phyloP scores from a whole-genome alignment of 2,797 vertebrate species.

The Choloepus didactylus region DNA sequence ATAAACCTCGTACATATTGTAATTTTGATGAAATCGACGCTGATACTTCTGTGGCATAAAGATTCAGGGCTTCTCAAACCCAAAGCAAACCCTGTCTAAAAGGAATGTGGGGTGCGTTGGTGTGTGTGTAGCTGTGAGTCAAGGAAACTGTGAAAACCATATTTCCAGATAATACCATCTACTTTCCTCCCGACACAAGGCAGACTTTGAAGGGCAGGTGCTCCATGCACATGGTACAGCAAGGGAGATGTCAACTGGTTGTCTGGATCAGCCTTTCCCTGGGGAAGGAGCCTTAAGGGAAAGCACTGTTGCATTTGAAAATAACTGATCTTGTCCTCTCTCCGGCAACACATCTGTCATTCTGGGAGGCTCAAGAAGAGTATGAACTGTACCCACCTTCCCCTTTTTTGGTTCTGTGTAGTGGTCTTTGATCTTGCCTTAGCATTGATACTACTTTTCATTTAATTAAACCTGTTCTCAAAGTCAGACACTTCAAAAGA shows the following conservation, averaged over 20 bases:
- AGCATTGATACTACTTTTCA: neutral
- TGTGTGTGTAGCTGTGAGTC: neutral
- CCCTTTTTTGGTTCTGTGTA: neutral
- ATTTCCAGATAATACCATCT: neutral
- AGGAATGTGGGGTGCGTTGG: neutral
- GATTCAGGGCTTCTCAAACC: neutral
- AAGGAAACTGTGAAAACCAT: neutral
- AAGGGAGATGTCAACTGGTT: neutral
- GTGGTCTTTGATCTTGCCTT: conserved; percentile 10
- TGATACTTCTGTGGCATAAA: neutral
- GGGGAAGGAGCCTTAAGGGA: neutral
- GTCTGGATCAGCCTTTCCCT: neutral
- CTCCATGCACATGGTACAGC: neutral
- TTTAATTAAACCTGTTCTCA: conserved; percentile 49
- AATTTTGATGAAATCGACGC: neutral
- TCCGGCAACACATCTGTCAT: neutral
- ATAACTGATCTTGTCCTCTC: neutral
- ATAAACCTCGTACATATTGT: neutral
- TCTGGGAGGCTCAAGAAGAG: neutral
- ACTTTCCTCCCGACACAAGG: neutral
- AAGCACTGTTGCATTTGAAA: neutral
- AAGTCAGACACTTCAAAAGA: conserved; percentile 47
- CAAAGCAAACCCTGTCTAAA: neutral
- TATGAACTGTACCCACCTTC: neutral
- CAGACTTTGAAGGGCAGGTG: neutral